Conservation (phyloP, 2,888 invertebrate species). For the Xylophagus ater region DNA sequence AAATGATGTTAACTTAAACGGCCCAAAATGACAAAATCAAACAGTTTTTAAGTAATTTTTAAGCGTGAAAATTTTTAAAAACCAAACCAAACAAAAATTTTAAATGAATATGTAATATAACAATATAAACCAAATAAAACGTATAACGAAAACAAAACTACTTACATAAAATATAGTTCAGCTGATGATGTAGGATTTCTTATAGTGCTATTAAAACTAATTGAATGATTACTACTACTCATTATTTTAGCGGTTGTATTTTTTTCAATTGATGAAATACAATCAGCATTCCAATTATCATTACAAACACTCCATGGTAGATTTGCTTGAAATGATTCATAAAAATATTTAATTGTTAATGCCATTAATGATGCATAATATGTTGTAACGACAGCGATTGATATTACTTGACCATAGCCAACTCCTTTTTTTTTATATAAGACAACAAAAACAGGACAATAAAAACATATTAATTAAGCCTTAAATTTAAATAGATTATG, state of each 20-base stretch:
- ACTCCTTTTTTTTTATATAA: conserved; percentile 36
- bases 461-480: background rate
- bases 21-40: no score
- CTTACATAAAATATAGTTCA: conserved; percentile 41
- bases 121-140: no score
- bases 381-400: conserved; percentile 47
- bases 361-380: conserved; percentile 60
- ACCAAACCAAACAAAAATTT: no score
- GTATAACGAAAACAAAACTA: conserved; percentile 18
- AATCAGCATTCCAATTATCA: conserved; percentile 41
- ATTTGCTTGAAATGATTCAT: conserved; percentile 47
- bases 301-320: conserved; percentile 54
- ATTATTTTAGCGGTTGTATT: conserved; percentile 18
- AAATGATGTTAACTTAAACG: no score
- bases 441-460: background rate
- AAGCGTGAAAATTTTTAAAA: no score
- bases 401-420: conserved; percentile 46
- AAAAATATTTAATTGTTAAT: conserved; percentile 49
- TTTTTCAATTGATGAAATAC: conserved; percentile 34
- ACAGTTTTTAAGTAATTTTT: no score
- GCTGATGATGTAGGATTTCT: conserved; percentile 31
- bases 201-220: conserved; percentile 13
- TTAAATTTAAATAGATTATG: background rate
- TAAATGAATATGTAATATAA: no score
- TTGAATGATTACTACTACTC: conserved; percentile 9